phyloP scores from a whole-genome alignment of 2,888 invertebrate genomes.

The Heliconius sara region DNA sequence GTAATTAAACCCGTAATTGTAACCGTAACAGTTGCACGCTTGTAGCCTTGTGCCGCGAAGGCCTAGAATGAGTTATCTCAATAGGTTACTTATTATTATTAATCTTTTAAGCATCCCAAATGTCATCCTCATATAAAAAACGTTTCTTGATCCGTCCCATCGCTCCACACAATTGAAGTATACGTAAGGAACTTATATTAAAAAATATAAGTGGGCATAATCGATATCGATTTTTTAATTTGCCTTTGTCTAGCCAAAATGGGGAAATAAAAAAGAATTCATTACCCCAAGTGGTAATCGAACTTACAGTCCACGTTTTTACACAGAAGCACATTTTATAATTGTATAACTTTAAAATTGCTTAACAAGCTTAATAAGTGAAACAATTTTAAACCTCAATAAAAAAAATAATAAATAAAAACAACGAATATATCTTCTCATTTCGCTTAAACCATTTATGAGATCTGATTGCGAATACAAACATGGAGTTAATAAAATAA shows the following conservation, averaged over 20 bases:
- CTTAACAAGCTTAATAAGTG: neutral
- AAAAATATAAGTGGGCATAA: no score
- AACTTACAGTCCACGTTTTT: neutral
- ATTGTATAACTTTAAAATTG: neutral
- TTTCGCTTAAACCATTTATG: slow-evolving; percentile 8
- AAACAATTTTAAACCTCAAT: slow-evolving; percentile 1
- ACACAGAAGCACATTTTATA: neutral
- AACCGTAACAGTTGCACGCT: no score
- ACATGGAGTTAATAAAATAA: slow-evolving; percentile 14
- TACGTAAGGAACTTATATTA: no score
- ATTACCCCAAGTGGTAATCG: neutral
- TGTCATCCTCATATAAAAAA: no score
- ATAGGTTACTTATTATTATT: no score
- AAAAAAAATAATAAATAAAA: neutral
- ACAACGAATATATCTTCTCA: neutral
- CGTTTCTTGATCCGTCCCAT: no score
- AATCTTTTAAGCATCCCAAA: no score
- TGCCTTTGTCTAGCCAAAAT: neutral
- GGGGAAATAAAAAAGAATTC: neutral
- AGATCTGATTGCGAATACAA: slow-evolving; percentile 10
- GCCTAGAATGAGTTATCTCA: no score
- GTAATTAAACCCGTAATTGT: no score
- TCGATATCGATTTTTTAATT: no score
- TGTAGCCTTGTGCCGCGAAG: no score
- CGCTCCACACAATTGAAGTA: no score